A percentile compares a stretch with the other conserved stretches of the same genome.
Conservation (phyloP, 2,113 vertebrate genomes). For the Chascanopsetta lugubris region DNA sequence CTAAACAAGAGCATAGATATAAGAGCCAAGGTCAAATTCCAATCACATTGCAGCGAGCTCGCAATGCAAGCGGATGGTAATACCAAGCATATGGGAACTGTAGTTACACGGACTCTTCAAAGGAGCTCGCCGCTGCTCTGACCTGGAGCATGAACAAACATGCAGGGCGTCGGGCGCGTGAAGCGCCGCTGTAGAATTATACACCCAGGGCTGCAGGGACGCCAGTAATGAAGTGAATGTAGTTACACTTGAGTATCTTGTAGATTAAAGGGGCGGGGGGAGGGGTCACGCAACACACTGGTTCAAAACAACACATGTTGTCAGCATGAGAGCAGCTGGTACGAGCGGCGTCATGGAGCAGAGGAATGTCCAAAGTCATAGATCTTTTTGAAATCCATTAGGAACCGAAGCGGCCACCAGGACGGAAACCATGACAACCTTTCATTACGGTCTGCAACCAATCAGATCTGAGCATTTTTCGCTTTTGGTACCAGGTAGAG, state of each 20-base stretch:
- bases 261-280: constrained; percentile 9
- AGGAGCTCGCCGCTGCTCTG: constrained; percentile 45
- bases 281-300: constrained; percentile 30
- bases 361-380: constrained; percentile 61
- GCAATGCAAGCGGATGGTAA: constrained; percentile 58
- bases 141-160: constrained; percentile 69
- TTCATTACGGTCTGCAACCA: background rate
- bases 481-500: too few relatives aligned
- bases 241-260: too few relatives aligned
- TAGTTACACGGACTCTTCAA: constrained; percentile 63
- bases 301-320: constrained; percentile 71
- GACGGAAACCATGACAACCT: constrained; percentile 25
- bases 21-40: constrained; percentile 60
- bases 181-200: constrained; percentile 56
- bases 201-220: constrained; percentile 18
- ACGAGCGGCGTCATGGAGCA: constrained; percentile 52
- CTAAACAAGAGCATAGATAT: constrained; percentile 36
- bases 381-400: constrained; percentile 64
- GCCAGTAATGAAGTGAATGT: too few relatives aligned
- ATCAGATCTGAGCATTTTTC: background rate
- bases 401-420: constrained; percentile 16
- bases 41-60: constrained; percentile 49
- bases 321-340: constrained; percentile 68
- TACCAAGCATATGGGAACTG: constrained; percentile 73
- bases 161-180: constrained; percentile 31